Conservation (phyloP, 2,797 vertebrate genomes). For the Siniperca scherzeri region DNA sequence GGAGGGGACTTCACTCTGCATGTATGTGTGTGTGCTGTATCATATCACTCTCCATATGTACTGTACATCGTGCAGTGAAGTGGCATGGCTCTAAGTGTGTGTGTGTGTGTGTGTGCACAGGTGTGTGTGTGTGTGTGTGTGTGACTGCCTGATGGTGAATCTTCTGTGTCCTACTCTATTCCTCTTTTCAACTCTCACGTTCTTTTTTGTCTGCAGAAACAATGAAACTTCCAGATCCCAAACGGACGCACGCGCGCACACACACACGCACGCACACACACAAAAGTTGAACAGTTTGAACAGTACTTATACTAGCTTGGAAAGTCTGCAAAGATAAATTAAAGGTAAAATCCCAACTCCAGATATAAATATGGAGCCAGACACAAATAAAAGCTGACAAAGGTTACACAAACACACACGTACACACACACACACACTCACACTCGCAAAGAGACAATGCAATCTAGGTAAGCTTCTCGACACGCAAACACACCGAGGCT, state of each 20-base stretch:
- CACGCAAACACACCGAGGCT: slow-evolving; percentile 1
- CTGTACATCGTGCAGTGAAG: slow-evolving; percentile 1
- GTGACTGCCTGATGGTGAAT: not conserved
- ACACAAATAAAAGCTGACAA: slow-evolving; percentile 19
- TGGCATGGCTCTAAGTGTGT: not conserved
- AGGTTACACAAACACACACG: not conserved
- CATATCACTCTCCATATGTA: not conserved
- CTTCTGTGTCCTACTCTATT: not conserved
- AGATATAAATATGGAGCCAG: not conserved
- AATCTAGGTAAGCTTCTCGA: not conserved
- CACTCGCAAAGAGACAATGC: not conserved
- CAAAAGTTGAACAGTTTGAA: not conserved
- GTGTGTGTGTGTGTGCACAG: not conserved
- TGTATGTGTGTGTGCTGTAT: not conserved
- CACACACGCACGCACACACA: not conserved
- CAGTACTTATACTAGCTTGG: not conserved
- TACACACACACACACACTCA: not conserved
- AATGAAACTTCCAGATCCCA: slow-evolving; percentile 9
- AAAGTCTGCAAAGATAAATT: not conserved
- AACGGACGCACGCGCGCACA: not conserved
- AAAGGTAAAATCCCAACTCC: not conserved
- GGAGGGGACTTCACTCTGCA: slow-evolving; percentile 14
- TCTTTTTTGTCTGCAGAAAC: not conserved
- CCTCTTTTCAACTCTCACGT: not conserved
- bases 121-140: not conserved